Base-by-base conservation (phyloP, 2,797 vertebrate species). In the Phoebastria nigripes region DNA sequence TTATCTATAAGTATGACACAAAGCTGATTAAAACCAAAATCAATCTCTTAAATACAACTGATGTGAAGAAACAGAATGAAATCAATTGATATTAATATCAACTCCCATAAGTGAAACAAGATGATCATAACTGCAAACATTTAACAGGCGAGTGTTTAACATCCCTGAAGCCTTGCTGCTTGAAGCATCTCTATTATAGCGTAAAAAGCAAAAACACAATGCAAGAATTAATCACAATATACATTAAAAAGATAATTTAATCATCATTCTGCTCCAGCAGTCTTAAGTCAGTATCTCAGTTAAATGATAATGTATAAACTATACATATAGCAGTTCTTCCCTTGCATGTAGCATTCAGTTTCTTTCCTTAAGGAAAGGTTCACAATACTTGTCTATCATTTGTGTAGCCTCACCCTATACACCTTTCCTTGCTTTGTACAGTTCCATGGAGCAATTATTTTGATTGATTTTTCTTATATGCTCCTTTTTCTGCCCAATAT, bases 21-120 rank as follows among this genome's bases (percentile, higher is more conserved):
- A 86, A 79, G 79, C 35, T 90, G 80, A 95, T 91, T 83, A 93
- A 83, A 96, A 94, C 15, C 52, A 81, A 89, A 95, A 79, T 72
- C 74, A 81, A 73, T 90, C 79, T 92, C 83, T 93, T 91, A 85
- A 93, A 92, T 54, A 88, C 26, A 89, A 71, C 12, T 52, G 41
- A 90, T 59, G 18, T 52, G 61, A 82, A 93, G 72, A 94, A 91
- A 77, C 33, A 35, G 29, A 94, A 90, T 51, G 0, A 87, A 95
- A 91, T 81, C 91, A 92, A 76, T 67, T 85, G 46, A 85, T 71
- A 73, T 77, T 92, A 78, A 80, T 77, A 95, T 79, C 83, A 93
- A 14, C 61, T 92, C 51, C 35, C 26, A 17, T 35, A 79, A 92
- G 42, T 37, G 80, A 91, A 90, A 84, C 21, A 77, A 87, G 51